A percentile compares a stretch with the other conserved stretches of the same genome.
Evolutionary conservation across 2,797 vertebrate species (phyloP).

Genomic region (Megaceryle alcyon): DNA sequence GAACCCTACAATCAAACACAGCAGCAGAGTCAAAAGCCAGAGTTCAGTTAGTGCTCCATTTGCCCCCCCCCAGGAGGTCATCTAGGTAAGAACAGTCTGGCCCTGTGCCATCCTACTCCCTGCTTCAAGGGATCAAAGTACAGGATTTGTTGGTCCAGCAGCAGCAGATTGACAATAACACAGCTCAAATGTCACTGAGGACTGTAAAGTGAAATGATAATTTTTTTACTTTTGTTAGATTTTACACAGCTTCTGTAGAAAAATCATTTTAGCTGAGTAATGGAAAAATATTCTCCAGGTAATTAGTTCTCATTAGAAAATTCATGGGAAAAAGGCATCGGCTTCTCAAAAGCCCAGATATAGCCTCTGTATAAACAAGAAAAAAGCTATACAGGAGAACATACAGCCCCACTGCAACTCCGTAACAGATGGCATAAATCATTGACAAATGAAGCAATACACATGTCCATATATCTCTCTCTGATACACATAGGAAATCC

Average conservation of each 20-base stretch:
- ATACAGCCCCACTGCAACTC: background rate
- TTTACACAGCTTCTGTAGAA: background rate
- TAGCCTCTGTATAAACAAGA: background rate
- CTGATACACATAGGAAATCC: background rate
- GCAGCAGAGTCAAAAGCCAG: background rate
- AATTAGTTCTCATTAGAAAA: background rate
- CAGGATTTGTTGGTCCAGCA: background rate
- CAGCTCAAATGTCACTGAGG: background rate
- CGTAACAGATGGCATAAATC: background rate
- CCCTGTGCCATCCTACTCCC: background rate
- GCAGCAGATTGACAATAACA: background rate
- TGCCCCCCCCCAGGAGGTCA: background rate
- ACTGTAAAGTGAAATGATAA: background rate
- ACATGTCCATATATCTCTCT: rapidly evolving
- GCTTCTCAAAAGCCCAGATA: background rate
- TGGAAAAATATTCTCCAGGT: background rate
- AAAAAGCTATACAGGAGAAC: background rate
- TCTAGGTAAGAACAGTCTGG: background rate
- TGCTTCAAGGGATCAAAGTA: background rate
- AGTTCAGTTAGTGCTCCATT: background rate
- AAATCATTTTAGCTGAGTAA: background rate
- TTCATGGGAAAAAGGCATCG: background rate
- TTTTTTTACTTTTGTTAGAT: background rate
- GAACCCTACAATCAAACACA: background rate
- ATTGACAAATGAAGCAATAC: background rate